Conservation (phyloP, 2,113 vertebrate species). For the Neolamprologus hecqui region DNA sequence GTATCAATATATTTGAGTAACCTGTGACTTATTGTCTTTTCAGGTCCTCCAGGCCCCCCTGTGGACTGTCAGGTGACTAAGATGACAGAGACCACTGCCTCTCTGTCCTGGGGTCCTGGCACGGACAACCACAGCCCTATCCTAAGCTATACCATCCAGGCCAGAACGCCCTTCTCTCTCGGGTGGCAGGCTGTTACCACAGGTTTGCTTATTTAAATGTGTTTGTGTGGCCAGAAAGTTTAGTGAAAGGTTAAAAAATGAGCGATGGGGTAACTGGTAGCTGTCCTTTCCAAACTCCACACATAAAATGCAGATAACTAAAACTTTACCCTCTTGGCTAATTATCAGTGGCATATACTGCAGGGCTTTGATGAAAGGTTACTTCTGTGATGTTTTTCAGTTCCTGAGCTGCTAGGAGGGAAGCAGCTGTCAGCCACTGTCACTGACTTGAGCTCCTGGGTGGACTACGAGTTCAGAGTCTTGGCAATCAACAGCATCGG, state of each 20-base stretch:
- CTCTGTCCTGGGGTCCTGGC: conserved; percentile 86
- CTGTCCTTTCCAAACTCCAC: not conserved
- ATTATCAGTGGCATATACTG: not conserved
- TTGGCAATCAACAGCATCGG: conserved; percentile 87
- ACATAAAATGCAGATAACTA: conserved; percentile 19
- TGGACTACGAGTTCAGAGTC: conserved; percentile 91
- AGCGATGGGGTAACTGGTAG: not conserved
- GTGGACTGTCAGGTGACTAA: conserved; percentile 86
- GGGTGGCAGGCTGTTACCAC: conserved; percentile 92
- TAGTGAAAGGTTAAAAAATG: not conserved
- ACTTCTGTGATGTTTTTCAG: conserved; percentile 60
- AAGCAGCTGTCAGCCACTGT: conserved; percentile 82
- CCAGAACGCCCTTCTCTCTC: conserved; percentile 88
- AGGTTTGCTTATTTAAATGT: conserved; percentile 62
- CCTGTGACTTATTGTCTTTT: not conserved
- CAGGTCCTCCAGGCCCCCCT: conserved; percentile 89
- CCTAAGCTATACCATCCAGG: conserved; percentile 86
- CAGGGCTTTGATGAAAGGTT: conserved; percentile 40
- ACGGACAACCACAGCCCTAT: conserved; percentile 91
- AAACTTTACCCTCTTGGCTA: not conserved
- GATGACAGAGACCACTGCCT: conserved; percentile 83
- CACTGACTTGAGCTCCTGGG: conserved; percentile 88
- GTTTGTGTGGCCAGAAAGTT: not conserved
- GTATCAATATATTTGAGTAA: not conserved
- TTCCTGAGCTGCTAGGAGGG: conserved; percentile 82